Base-by-base conservation (phyloP, 1,140 invertebrate genomes). In the Drosophila ohnishii region DNA sequence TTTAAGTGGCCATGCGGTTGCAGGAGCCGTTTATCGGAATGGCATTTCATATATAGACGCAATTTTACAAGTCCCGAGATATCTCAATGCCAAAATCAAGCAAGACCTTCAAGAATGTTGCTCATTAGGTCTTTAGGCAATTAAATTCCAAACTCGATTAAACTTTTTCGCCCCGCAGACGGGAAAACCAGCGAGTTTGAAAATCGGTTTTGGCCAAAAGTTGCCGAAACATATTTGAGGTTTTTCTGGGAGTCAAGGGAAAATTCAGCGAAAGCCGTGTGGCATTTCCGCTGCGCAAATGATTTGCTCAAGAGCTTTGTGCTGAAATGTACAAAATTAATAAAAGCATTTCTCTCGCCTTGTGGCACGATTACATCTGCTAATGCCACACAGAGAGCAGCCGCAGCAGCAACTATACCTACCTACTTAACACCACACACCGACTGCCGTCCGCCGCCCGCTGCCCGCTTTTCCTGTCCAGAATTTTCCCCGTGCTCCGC, bases 251-350 rank as follows among this genome's bases (percentile, higher is more conserved):
- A 40, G 19, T 2, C 42, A 30, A 37, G 22, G 34, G 58, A 75
- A 16, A 32, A 32, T 50, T 32, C 1, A 32, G n/a, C 47, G 9
- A 2, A 39, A 56, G 44, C 53, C 56, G 47, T 30, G 65, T 32
- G 48, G 28, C 71, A 85, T 78, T 80, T 55, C 51, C 19, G 64
- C 57, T 28, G 65, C 48, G 59, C 59, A 62, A 39, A 51, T 64
- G 53, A 78, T 72, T 74, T 78, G 75, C 66, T 55, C 51, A 50
- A 51, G 32, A 72, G 62, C 66, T 72, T 73, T 62, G 42, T 67
- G 78, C 78, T 63, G 39, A 77, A 76, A 64, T 81, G 79, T 74
- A 71, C 69, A 80, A 83, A 87, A 77, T 87, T 79, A 87, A 87
- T 88, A 88, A 87, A 75, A 80, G 79, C 70, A 83, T 80, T 74